These are phyloP conservation scores for Todiramphus saurophagus DNA, from an alignment of 2,113 vertebrate species.

Conservation along the genomic window DNA sequence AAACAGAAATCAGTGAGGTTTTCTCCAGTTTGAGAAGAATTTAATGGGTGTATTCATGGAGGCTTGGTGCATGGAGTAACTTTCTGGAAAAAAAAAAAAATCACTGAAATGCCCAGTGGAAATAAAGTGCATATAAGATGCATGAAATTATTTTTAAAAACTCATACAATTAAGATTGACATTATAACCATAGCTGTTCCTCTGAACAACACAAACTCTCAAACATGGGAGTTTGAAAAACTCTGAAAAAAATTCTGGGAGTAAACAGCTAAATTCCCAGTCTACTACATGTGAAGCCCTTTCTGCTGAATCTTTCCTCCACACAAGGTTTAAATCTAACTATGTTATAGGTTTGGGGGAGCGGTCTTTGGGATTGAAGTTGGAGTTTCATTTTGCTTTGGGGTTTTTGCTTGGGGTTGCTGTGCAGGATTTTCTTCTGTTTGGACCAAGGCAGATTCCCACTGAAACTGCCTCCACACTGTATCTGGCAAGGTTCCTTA, in stretches of 20 bases:
- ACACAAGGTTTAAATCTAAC: not conserved
- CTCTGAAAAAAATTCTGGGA: not conserved
- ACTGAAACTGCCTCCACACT: not conserved
- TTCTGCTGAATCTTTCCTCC: not conserved
- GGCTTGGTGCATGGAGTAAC: not conserved
- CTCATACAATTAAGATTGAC: not conserved
- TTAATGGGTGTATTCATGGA: not conserved
- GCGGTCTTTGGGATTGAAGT: not conserved
- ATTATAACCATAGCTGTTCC: not conserved
- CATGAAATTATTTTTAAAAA: not conserved
- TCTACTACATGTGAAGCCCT: not conserved
- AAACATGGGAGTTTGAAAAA: not conserved
- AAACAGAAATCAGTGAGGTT: not conserved
- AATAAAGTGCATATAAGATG: not conserved
- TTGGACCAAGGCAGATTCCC: not conserved
- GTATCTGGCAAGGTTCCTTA: not conserved
- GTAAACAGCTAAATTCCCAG: not conserved
- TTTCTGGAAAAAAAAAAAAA: not conserved
- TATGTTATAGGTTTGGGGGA: not conserved
- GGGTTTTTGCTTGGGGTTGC: not conserved
- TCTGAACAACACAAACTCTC: not conserved
- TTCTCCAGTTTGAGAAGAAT: not conserved
- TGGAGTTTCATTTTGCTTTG: not conserved
- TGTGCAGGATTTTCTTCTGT: not conserved
- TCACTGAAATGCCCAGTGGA: not conserved